These are phyloP conservation scores for Anthoscopus minutus DNA, from an alignment of 2,113 vertebrate species.

Conservation along the genomic window DNA sequence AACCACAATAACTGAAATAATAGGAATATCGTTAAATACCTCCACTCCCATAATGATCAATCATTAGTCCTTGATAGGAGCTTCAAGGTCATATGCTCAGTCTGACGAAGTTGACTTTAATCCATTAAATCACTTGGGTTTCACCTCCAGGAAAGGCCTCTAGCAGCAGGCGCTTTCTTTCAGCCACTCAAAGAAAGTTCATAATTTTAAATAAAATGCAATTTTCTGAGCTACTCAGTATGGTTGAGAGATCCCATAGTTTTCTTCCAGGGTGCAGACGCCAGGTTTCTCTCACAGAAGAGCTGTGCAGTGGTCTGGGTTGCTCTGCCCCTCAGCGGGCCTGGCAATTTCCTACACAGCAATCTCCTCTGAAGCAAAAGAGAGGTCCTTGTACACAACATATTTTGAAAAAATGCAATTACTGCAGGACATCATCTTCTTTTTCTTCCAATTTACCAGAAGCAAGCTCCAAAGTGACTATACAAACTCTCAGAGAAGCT, in stretches of 20 bases:
- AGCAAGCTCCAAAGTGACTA: neutral
- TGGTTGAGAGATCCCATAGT: neutral
- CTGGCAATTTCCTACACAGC: fast-evolving
- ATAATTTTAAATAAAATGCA: neutral
- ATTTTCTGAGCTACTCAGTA: neutral
- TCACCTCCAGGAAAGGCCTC: neutral
- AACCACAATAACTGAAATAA: neutral
- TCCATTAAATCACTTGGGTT: neutral
- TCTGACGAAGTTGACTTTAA: neutral
- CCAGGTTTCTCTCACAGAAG: neutral
- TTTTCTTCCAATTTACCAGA: neutral
- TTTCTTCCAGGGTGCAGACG: neutral
- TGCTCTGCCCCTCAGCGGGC: neutral
- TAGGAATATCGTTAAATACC: neutral
- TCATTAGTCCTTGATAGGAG: neutral
- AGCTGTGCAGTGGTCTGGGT: neutral
- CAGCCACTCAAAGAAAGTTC: neutral
- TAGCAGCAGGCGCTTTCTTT: neutral
- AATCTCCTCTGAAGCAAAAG: neutral
- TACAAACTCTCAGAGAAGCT: neutral
- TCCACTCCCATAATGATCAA: neutral
- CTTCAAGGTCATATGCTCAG: neutral
- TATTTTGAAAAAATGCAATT: neutral
- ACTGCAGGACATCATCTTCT: neutral
- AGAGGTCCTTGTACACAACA: neutral